These are phyloP conservation scores for Orycteropus afer DNA, from an alignment of 2,113 vertebrate genomes.

Conservation along the genomic window DNA sequence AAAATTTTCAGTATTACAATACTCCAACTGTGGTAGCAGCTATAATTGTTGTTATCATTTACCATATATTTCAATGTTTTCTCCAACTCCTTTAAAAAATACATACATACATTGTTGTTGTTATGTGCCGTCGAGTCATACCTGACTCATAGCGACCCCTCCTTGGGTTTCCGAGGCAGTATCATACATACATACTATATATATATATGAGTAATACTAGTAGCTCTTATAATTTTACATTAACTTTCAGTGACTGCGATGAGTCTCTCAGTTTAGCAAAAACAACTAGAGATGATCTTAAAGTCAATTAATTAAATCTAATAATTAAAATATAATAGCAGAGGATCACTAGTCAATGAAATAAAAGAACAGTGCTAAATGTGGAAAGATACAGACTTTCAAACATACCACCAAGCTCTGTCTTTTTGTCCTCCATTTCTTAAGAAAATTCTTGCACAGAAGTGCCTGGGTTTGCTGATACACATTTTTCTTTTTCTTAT, in stretches of 20 bases:
- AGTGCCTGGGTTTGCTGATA: slow-evolving; percentile 83
- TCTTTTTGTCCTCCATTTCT: slow-evolving; percentile 84
- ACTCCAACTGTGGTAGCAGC: neutral
- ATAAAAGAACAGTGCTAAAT: neutral
- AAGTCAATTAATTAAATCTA: neutral
- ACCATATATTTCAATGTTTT: too few relatives aligned
- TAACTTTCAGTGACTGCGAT: neutral
- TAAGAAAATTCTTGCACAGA: slow-evolving; percentile 82
- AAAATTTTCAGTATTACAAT: neutral
- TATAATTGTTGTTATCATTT: neutral
- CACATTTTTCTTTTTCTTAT: slow-evolving; percentile 67
- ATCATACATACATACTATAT: too few relatives aligned
- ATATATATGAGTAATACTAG: neutral
- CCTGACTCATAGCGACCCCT: too few relatives aligned
- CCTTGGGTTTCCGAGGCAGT: too few relatives aligned
- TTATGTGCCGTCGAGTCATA: too few relatives aligned
- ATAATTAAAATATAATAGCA: neutral
- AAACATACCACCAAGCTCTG: slow-evolving; percentile 80
- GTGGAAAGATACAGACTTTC: neutral
- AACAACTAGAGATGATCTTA: neutral
- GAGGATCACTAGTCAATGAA: neutral
- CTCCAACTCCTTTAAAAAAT: too few relatives aligned
- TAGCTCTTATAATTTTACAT: neutral
- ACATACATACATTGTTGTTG: too few relatives aligned
- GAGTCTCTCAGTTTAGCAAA: neutral